These are phyloP conservation scores for Macaria notata DNA, from an alignment of 2,888 invertebrate genomes.

Conservation along the genomic window DNA sequence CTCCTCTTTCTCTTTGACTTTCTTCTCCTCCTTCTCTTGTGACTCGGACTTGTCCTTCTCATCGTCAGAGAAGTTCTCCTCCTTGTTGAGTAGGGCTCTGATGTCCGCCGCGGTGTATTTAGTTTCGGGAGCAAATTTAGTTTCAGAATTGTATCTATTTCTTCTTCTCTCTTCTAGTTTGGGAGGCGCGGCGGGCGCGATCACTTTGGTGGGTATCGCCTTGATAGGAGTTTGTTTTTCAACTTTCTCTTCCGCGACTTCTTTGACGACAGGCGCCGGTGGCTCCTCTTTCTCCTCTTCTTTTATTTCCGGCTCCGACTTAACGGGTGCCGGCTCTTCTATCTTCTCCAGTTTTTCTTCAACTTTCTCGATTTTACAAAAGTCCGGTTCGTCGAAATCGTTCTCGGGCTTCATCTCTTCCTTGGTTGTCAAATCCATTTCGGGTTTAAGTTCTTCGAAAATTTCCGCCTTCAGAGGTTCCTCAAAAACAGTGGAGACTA, in stretches of 20 bases:
- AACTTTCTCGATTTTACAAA: constrained; percentile 49
- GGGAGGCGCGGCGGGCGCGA: constrained; percentile 10
- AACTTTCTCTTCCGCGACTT: constrained; percentile 14
- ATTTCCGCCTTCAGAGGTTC: constrained; percentile 58
- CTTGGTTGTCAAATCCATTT: constrained; percentile 69
- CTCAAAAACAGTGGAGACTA: constrained; percentile 58
- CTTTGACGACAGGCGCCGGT: constrained; percentile 7
- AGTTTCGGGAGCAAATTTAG: constrained; percentile 19
- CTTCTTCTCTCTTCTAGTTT: constrained; percentile 29
- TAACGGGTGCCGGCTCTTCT: constrained; percentile 33
- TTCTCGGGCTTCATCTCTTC: constrained; percentile 69
- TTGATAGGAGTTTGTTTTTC: constrained; percentile 13
- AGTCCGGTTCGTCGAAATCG: constrained; percentile 67
- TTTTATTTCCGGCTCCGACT: constrained; percentile 28
- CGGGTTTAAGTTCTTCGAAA: constrained; percentile 55
- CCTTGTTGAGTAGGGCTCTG: constrained; percentile 45
- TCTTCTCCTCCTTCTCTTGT: constrained; percentile 41
- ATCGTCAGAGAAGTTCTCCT: constrained; percentile 47
- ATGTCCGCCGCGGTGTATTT: constrained; percentile 21
- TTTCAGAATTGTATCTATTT: constrained; percentile 23
- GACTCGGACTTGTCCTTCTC: constrained; percentile 38
- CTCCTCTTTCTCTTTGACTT: constrained; percentile 41
- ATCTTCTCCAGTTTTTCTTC: constrained; percentile 37
- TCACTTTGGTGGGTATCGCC: constrained; percentile 6
- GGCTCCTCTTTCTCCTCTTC: constrained; percentile 17